Evolutionary conservation across 2,113 vertebrate genomes (phyloP).

Genomic region (Trematocara marginatum): DNA sequence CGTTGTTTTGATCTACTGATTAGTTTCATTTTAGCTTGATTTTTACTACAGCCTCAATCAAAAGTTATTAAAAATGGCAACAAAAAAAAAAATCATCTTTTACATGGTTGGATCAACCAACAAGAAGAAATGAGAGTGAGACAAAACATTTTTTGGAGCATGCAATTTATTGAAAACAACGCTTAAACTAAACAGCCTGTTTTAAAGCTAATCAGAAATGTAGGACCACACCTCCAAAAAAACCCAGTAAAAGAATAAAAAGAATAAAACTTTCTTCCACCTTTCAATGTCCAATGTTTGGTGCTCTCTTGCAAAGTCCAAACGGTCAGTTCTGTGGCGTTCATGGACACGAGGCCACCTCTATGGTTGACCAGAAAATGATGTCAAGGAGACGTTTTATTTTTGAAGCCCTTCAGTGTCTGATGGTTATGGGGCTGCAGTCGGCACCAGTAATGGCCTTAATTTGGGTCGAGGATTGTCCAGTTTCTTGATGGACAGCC

Average conservation of each 20-base stretch:
- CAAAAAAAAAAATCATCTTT: neutral
- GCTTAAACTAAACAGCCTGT: neutral
- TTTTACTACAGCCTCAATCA: neutral
- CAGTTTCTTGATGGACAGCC: neutral
- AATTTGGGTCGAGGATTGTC: neutral
- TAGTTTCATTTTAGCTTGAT: neutral
- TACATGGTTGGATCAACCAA: neutral
- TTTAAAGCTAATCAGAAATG: neutral
- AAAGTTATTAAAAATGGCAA: neutral
- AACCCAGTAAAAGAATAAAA: neutral
- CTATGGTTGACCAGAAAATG: neutral
- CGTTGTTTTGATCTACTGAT: neutral
- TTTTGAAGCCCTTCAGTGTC: neutral
- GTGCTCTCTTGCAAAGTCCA: neutral
- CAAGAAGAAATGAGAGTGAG: neutral
- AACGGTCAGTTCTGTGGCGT: neutral
- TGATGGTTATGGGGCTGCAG: neutral
- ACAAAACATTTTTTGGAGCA: neutral
- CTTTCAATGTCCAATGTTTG: neutral
- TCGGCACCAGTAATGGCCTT: rapidly evolving
- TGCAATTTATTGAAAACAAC: neutral
- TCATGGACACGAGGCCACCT: neutral
- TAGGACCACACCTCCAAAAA: neutral
- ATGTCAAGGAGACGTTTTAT: rapidly evolving
- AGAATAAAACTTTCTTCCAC: neutral